These are phyloP conservation scores for Enteromius viviparus DNA, from an alignment of 2,797 vertebrate genomes.

Conservation along the genomic window DNA sequence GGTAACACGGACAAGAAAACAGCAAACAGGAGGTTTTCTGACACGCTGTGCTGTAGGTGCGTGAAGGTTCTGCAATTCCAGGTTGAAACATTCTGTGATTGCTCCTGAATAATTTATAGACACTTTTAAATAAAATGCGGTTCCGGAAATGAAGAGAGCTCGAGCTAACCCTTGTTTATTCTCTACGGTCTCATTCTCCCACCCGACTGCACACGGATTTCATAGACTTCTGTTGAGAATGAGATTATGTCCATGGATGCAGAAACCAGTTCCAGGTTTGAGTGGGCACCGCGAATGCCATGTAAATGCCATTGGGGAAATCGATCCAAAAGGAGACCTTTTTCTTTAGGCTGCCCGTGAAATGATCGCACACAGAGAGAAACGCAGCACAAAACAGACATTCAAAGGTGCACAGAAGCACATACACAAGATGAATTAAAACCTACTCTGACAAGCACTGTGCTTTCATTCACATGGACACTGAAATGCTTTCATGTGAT, in stretches of 20 bases:
- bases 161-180: constrained; percentile 28
- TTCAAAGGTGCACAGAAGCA: constrained; percentile 13
- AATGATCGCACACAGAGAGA: constrained; percentile 14
- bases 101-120: constrained; percentile 50
- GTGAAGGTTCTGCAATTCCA: constrained; percentile 4
- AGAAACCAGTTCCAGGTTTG: constrained; percentile 23
- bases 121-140: constrained; percentile 30
- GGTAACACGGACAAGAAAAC: constrained; percentile 1
- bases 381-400: constrained; percentile 16
- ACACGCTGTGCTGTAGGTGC: constrained; percentile 3
- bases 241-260: constrained; percentile 41
- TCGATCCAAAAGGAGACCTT: constrained; percentile 56
- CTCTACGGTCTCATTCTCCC: constrained; percentile 25
- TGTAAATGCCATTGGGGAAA: constrained; percentile 57
- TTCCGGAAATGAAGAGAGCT: constrained; percentile 24
- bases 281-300: constrained; percentile 48
- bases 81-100: constrained; percentile 24
- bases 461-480: constrained; percentile 16
- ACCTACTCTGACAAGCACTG: background rate
- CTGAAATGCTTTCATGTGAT: constrained; percentile 49
- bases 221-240: constrained; percentile 32
- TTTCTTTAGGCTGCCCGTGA: constrained; percentile 32
- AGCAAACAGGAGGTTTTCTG: background rate
- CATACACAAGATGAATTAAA: constrained; percentile 6
- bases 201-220: constrained; percentile 13